phyloP scores from a whole-genome alignment of 2,113 vertebrate species.

The Urocitellus parryii region DNA sequence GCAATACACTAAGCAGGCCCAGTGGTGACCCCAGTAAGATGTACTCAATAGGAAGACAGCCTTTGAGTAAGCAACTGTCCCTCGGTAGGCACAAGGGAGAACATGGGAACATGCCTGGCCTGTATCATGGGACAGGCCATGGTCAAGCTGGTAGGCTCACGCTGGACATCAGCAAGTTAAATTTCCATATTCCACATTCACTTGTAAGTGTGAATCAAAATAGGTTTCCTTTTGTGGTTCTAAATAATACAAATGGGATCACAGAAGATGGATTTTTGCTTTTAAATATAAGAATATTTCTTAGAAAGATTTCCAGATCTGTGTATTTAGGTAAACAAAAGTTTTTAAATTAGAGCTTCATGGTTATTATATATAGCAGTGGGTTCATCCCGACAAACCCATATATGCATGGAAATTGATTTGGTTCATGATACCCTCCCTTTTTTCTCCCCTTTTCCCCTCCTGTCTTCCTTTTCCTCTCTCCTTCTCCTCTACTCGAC shows the following conservation, averaged over 20 bases:
- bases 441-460: too few species aligned
- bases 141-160: background rate
- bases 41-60: background rate
- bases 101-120: background rate
- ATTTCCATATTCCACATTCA: conserved; percentile 9
- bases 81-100: background rate
- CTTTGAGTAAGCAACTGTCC: background rate
- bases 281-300: conserved; percentile 34
- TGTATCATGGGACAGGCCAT: background rate
- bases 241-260: background rate
- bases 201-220: background rate
- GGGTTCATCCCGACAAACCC: too few species aligned
- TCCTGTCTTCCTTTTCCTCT: too few species aligned
- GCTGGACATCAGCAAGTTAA: background rate
- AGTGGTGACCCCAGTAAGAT: background rate
- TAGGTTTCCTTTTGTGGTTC: background rate
- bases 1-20: background rate
- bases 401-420: too few species aligned
- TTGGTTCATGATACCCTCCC: too few species aligned
- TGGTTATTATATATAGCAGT: too few species aligned
- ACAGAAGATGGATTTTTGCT: background rate
- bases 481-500: too few species aligned
- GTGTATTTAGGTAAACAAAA: background rate
- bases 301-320: background rate
- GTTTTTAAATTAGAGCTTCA: background rate